Evolutionary conservation across 2,888 invertebrate genomes (phyloP), one percentile per base, ranked within the genome.

Genomic region (Archaeoteleia sp.): DNA sequence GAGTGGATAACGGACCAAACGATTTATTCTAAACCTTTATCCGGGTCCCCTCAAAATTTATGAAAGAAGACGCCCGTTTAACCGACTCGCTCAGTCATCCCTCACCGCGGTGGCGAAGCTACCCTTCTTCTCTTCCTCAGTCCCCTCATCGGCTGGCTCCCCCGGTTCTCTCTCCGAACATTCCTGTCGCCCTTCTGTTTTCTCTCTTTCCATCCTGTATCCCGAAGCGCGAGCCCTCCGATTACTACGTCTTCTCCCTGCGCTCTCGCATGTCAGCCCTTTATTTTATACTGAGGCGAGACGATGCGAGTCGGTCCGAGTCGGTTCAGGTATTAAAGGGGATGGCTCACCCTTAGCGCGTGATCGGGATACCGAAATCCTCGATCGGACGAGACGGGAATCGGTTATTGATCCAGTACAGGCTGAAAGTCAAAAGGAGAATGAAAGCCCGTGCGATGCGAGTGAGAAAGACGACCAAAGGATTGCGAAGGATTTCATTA

Each of bases 21-120:
- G 82, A 85, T 84, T 83, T 85, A 83, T 84, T 79, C 80, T 77
- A 81, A 82, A 82, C 80, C 80, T 81, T 83, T 82, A 83, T 82
- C 79, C 81, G 57, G 60, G 74, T 69, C 72, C 78, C 74, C 79
- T 78, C 74, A 78, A 83, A 84, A 85, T 85, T 85, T 84, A 85
- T 84, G 84, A 85, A 85, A 83, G 83, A 84, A 84, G 82, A 81
- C 79, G 80, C 80, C 79, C 81, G 82, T 82, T 82, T 82, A 85
- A 83, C 84, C 82, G 80, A 83, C 81, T 82, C 81, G 82, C 78
- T 84, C 82, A 82, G 82, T 83, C 84, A 82, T 84, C 82, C 81
- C 80, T 83, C 81, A 82, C 76, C 74, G 74, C 74, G 74, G 78
- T 76, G 78, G 76, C 76, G 78, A 78, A 76, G 73, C 75, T 74